Evolutionary conservation across 2,888 invertebrate species (phyloP).

Genomic region (Rotaria sp.): DNA sequence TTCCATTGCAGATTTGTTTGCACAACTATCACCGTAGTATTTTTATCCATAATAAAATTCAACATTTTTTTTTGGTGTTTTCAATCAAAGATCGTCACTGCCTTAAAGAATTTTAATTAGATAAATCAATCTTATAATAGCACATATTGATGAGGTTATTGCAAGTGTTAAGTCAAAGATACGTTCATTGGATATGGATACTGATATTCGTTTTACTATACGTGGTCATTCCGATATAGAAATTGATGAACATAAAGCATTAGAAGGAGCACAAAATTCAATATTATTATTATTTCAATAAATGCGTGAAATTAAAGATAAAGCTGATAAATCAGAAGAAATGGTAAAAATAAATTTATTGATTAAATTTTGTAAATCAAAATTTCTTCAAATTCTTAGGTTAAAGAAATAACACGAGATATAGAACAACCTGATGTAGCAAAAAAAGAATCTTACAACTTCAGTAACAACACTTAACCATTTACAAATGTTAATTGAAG

Average conservation of each 20-base stretch:
- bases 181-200: slow-evolving; percentile 67
- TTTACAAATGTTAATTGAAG: slow-evolving; percentile 89
- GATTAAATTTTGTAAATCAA: neutral
- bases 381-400: neutral
- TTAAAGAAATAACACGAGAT: slow-evolving; percentile 82
- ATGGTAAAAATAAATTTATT: slow-evolving; percentile 62
- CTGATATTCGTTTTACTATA: slow-evolving; percentile 80
- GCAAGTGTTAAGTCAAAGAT: slow-evolving; percentile 62
- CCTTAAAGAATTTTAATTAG: too few species aligned
- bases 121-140: slow-evolving; percentile 90
- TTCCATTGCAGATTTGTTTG: too few species aligned
- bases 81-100: too few species aligned
- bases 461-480: slow-evolving; percentile 96
- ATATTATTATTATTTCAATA: slow-evolving; percentile 78
- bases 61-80: too few species aligned
- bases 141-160: slow-evolving; percentile 78
- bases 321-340: slow-evolving; percentile 84
- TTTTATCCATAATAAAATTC: too few species aligned
- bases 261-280: slow-evolving; percentile 76
- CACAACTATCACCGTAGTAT: too few species aligned
- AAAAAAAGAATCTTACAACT: slow-evolving; percentile 85
- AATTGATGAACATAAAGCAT: slow-evolving; percentile 71
- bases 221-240: slow-evolving; percentile 79
- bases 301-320: slow-evolving; percentile 83
- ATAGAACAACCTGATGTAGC: slow-evolving; percentile 96